A percentile compares a stretch with the other conserved stretches of the same genome.
phyloP scores from a whole-genome alignment of 2,797 vertebrate species.

The Coracias cyanogaster region DNA sequence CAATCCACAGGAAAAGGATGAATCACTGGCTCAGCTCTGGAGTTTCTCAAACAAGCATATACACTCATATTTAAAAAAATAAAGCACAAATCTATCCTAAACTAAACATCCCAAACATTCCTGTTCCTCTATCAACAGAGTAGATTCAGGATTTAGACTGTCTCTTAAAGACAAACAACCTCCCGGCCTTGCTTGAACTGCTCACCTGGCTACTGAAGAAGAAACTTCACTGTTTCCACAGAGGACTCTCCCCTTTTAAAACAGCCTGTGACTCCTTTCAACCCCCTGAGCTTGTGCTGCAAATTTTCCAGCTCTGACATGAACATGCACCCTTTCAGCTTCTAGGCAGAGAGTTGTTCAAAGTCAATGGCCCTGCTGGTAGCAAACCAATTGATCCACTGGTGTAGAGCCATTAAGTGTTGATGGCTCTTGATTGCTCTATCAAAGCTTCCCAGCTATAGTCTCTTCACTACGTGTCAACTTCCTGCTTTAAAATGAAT shows the following conservation, averaged over 20 bases:
- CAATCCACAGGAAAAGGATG: neutral
- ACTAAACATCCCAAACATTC: neutral
- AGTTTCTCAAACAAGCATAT: neutral
- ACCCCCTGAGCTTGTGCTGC: neutral
- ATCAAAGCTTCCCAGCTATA: constrained; percentile 40
- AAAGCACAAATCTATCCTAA: neutral
- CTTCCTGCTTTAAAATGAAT: constrained; percentile 42
- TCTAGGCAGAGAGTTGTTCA: constrained; percentile 15
- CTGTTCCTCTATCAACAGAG: neutral
- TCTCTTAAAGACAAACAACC: rapidly evolving
- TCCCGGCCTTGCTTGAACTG: neutral
- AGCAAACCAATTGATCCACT: constrained; percentile 53
- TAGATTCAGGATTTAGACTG: neutral
- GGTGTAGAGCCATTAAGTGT: constrained; percentile 49
- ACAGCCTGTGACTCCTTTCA: neutral
- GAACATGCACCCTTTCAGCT: neutral
- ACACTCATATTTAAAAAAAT: neutral
- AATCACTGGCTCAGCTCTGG: neutral
- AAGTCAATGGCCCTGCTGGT: constrained; percentile 38
- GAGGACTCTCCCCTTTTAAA: neutral
- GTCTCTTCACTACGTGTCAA: constrained; percentile 8
- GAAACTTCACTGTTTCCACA: neutral
- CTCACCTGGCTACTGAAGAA: neutral
- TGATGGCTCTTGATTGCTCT: constrained; percentile 67
- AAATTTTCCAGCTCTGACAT: neutral